Percentiles rank a stretch among this genome's conserved stretches.
These are phyloP conservation scores for Ectemnius lituratus DNA, from an alignment of 2,888 invertebrate species.

Conservation along the genomic window DNA sequence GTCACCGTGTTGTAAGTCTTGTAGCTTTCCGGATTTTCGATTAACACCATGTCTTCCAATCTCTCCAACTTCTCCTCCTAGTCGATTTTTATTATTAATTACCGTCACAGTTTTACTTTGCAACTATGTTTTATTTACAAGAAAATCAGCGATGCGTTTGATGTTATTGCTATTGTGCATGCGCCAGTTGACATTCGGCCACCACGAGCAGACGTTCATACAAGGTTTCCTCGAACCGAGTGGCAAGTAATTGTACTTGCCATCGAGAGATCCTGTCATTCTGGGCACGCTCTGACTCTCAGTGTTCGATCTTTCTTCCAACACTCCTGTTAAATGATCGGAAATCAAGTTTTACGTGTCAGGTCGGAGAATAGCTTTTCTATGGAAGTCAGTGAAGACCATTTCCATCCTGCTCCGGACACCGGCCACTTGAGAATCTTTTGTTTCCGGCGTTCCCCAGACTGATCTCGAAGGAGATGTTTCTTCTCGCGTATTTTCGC, in stretches of 20 bases:
- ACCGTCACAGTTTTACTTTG: background rate
- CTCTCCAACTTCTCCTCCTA: constrained; percentile 74
- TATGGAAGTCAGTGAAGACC: constrained; percentile 8
- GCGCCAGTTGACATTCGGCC: constrained; percentile 84
- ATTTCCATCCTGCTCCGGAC: constrained; percentile 42
- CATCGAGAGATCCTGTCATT: constrained; percentile 78
- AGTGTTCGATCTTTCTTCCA: constrained; percentile 55
- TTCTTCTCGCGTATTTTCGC: constrained; percentile 78
- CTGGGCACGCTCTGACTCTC: constrained; percentile 76
- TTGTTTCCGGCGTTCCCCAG: constrained; percentile 81
- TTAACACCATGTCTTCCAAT: constrained; percentile 73
- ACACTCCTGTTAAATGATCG: constrained; percentile 58
- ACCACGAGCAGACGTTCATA: constrained; percentile 81
- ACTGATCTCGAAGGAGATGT: constrained; percentile 83
- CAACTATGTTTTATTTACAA: constrained; percentile 78
- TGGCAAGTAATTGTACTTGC: constrained; percentile 77
- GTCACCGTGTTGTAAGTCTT: constrained; percentile 71
- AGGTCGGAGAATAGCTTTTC: background rate
- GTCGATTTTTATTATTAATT: background rate
- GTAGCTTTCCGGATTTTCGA: constrained; percentile 68
- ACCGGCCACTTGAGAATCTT: constrained; percentile 65
- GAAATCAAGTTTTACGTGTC: constrained; percentile 26
- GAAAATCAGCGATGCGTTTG: constrained; percentile 80
- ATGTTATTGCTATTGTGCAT: constrained; percentile 85
- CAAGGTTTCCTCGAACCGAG: constrained; percentile 83